Evolutionary conservation across 1,140 invertebrate species (phyloP).

Genomic region (Whitmania pigra): DNA sequence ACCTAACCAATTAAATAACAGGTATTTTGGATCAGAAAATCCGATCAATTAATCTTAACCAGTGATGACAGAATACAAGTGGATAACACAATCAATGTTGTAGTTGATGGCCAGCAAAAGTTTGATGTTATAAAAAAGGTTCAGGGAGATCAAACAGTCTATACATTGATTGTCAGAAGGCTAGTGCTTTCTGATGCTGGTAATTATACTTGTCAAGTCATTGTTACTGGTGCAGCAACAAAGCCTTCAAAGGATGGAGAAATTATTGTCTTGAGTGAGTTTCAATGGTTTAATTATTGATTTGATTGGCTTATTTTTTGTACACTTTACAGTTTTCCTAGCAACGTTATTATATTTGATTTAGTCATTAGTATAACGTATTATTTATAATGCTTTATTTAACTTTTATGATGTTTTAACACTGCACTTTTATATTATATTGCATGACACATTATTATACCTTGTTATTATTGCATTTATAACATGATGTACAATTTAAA

Average conservation of each 20-base stretch:
- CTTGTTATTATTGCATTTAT: too few species aligned
- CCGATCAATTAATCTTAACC: slow-evolving; percentile 25
- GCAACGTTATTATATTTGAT: too few species aligned
- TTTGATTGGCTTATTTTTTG: too few species aligned
- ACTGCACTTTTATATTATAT: too few species aligned
- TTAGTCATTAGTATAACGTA: too few species aligned
- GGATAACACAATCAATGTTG: slow-evolving; percentile 24
- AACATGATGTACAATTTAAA: too few species aligned
- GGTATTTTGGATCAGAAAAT: slow-evolving; percentile 23
- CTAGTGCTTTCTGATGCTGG: slow-evolving; percentile 30
- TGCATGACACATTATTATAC: too few species aligned
- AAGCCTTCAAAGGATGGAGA: slow-evolving; percentile 28
- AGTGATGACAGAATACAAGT: slow-evolving; percentile 27
- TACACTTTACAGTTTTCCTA: too few species aligned
- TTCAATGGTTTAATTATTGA: background rate
- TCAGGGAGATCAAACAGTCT: slow-evolving; percentile 27
- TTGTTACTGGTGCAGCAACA: slow-evolving; percentile 23
- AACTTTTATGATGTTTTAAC: too few species aligned
- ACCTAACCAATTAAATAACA: background rate
- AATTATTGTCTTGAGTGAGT: slow-evolving; percentile 24
- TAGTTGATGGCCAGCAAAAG: slow-evolving; percentile 28
- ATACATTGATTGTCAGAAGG: slow-evolving; percentile 31
- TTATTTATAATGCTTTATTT: too few species aligned
- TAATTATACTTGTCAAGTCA: slow-evolving; percentile 30
- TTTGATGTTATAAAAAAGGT: slow-evolving; percentile 27